phyloP scores from a whole-genome alignment of 2,113 vertebrate species.

The Grammomys surdaster region DNA sequence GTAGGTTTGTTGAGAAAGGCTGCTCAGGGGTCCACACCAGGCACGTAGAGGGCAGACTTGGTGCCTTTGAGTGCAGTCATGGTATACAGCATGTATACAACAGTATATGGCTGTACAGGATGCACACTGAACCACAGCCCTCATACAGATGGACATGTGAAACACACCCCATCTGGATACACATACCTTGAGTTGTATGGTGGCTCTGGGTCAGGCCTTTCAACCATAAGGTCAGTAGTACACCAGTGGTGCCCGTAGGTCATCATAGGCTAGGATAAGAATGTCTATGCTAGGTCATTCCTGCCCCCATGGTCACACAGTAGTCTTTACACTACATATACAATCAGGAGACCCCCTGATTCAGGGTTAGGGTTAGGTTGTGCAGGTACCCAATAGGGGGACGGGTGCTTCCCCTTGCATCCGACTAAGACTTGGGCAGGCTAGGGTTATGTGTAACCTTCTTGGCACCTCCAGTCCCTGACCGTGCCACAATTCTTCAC shows the following conservation, averaged over 20 bases:
- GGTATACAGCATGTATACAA: too few species aligned
- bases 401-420: background rate
- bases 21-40: background rate
- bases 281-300: background rate
- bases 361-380: too few species aligned
- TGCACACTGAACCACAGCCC: background rate
- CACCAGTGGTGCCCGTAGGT: background rate
- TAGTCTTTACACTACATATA: background rate
- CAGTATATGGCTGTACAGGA: background rate
- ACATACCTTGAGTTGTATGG: background rate
- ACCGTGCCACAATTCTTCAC: fast-evolving
- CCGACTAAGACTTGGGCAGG: background rate
- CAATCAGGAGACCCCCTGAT: background rate
- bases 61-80: background rate
- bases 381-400: background rate
- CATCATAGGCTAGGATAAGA: background rate
- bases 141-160: background rate
- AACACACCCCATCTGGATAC: too few species aligned
- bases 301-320: background rate
- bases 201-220: background rate
- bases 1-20: background rate
- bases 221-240: background rate
- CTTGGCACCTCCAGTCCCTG: background rate
- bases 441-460: fast-evolving
- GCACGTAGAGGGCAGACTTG: background rate